phyloP scores from a whole-genome alignment of 1,140 invertebrate species.

The Caerostris extrusa region DNA sequence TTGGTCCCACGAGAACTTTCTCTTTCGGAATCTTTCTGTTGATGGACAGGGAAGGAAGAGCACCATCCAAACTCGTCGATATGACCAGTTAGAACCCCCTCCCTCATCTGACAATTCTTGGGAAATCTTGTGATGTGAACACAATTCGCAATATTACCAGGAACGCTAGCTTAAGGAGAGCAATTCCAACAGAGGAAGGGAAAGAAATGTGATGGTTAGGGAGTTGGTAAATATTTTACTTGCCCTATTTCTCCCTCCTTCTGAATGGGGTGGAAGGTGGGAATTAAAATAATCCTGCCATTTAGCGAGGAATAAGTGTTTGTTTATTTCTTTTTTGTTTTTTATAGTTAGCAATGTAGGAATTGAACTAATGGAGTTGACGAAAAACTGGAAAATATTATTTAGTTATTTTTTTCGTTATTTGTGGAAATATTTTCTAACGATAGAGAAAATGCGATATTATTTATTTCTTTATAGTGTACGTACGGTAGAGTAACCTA shows the following conservation, averaged over 20 bases:
- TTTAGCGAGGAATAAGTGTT: background rate
- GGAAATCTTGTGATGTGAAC: slow-evolving; percentile 12
- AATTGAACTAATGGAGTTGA: too few relatives aligned
- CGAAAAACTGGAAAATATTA: too few relatives aligned
- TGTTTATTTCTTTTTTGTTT: background rate
- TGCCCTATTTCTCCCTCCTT: background rate
- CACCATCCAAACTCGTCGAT: background rate
- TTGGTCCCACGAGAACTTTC: slow-evolving; percentile 1
- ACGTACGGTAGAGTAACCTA: too few relatives aligned
- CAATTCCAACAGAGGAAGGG: background rate
- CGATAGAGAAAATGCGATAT: too few relatives aligned
- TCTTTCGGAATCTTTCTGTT: background rate
- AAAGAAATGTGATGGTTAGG: background rate
- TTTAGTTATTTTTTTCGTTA: too few relatives aligned
- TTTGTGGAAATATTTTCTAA: too few relatives aligned
- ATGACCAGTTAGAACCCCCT: background rate
- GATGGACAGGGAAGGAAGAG: background rate
- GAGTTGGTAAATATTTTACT: slow-evolving; percentile 10
- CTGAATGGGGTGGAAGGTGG: background rate
- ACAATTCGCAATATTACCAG: slow-evolving; percentile 19
- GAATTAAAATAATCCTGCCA: background rate
- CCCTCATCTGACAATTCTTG: background rate
- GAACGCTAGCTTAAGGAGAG: background rate
- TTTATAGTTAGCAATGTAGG: too few relatives aligned
- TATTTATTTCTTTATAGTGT: too few relatives aligned